Evolutionary conservation across 2,888 invertebrate genomes (phyloP), one percentile per base, ranked within the genome.

Genomic region (Operophtera brumata): DNA sequence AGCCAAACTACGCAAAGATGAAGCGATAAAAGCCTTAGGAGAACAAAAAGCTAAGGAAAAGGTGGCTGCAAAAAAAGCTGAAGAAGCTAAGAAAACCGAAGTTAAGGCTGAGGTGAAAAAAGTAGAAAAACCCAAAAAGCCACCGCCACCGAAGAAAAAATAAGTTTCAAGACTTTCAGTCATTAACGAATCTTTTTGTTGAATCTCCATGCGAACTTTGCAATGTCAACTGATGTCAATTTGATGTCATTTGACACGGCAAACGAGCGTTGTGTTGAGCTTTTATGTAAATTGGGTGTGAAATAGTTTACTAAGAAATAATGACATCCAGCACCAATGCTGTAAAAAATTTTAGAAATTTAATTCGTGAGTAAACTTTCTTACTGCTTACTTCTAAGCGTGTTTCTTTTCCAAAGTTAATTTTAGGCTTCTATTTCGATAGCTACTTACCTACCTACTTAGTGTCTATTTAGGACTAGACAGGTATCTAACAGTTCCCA

Each of bases 301-400:
- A 20, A 20, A 14, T 42, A 37, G 14, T 35, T 60, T 48, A 43
- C 28, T 14, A 1, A 28, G 3, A 45, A 35, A 61, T 6, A 20
- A 73, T 73, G 71, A 36, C 62, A 48, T 50, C 62, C 8, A 47
- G 64, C 6, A 25, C 47, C 39, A 69, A 65, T 39, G 25, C 59
- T 32, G 50, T 62, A 6, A 75, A 65, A 61, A 9, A 39, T 63
- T 0, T 64, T 56, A 41, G 26, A 11, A 68, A 61, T 55, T 56
- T 72, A 30, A 51, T 70, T 14, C 70, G 75, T 76, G 69, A 75
- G 74, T 67, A 39, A 32, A 51, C 10, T 12, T 39, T 45, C 9
- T 10, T 30, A 8, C 2, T 37, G 8, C 13, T 8, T 20, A 7
- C 8, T 6, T 7, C 8, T 13, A 37, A n/a, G n/a, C 13, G 1